phyloP scores from a whole-genome alignment of 2,113 vertebrate species.

The Pedionomus torquatus region DNA sequence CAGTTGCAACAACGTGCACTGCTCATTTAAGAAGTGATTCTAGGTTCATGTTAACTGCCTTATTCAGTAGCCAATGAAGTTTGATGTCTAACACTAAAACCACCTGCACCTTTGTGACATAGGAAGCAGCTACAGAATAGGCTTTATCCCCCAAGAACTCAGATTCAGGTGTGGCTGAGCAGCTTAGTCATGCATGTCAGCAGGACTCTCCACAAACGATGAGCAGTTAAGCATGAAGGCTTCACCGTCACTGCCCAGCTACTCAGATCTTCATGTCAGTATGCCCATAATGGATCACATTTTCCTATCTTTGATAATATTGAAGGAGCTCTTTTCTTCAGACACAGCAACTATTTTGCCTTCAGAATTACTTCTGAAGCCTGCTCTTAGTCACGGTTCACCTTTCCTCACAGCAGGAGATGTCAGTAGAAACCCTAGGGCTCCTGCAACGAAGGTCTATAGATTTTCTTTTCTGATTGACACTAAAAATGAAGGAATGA shows the following conservation, averaged over 20 bases:
- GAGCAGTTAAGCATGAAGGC: neutral
- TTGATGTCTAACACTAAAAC: neutral
- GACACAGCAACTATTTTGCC: neutral
- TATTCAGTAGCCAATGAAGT: neutral
- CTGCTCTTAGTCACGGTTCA: neutral
- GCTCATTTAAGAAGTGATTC: neutral
- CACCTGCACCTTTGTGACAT: neutral
- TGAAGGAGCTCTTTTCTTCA: neutral
- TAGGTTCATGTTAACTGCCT: neutral
- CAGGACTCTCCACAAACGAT: neutral
- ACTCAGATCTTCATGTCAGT: neutral
- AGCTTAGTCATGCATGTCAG: neutral
- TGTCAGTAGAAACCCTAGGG: neutral
- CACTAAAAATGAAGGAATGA: neutral
- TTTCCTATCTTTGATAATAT: neutral
- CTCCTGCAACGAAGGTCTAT: neutral
- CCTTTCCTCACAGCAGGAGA: neutral
- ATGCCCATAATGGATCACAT: neutral
- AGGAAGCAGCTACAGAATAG: neutral
- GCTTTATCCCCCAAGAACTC: neutral
- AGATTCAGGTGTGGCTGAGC: neutral
- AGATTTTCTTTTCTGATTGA: neutral
- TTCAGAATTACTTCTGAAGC: neutral
- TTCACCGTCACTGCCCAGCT: neutral
- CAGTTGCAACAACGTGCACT: neutral